phyloP scores from a whole-genome alignment of 1,140 invertebrate genomes.

The Rhysida immarginata region DNA sequence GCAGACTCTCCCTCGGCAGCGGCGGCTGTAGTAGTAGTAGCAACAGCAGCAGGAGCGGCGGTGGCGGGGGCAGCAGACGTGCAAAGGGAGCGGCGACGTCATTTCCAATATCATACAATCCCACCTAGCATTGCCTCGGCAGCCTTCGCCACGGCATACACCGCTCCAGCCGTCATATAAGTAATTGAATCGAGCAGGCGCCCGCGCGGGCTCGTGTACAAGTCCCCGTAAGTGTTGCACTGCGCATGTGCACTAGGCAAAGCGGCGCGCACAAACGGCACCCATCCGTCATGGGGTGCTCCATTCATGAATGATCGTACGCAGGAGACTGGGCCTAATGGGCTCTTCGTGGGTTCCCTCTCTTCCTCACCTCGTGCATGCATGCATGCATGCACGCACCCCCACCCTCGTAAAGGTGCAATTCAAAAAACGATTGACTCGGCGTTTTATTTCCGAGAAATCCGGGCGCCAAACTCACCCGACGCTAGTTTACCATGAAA shows the following conservation, averaged over 20 bases:
- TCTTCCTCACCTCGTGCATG: too few relatives aligned
- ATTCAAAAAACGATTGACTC: too few relatives aligned
- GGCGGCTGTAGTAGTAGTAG: neutral
- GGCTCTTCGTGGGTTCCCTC: too few relatives aligned
- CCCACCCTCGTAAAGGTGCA: too few relatives aligned
- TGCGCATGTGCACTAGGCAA: neutral
- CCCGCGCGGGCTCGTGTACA: neutral
- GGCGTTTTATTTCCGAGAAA: too few relatives aligned
- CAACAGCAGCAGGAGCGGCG: neutral
- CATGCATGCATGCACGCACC: too few relatives aligned
- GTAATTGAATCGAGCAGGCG: slow-evolving; percentile 4
- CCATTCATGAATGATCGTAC: slow-evolving; percentile 9
- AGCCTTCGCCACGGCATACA: neutral
- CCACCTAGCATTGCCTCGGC: neutral
- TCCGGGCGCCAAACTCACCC: too few relatives aligned
- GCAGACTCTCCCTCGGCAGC: neutral
- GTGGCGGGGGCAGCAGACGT: neutral
- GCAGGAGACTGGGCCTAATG: too few relatives aligned
- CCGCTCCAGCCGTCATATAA: neutral
- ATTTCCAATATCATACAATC: neutral
- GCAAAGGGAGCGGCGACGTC: neutral
- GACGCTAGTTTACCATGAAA: too few relatives aligned
- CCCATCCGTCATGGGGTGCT: slow-evolving; percentile 3
- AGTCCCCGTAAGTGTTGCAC: neutral
- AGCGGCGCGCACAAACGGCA: neutral